Conservation (phyloP, 2,113 vertebrate species). For the Sebastes schlegelii region DNA sequence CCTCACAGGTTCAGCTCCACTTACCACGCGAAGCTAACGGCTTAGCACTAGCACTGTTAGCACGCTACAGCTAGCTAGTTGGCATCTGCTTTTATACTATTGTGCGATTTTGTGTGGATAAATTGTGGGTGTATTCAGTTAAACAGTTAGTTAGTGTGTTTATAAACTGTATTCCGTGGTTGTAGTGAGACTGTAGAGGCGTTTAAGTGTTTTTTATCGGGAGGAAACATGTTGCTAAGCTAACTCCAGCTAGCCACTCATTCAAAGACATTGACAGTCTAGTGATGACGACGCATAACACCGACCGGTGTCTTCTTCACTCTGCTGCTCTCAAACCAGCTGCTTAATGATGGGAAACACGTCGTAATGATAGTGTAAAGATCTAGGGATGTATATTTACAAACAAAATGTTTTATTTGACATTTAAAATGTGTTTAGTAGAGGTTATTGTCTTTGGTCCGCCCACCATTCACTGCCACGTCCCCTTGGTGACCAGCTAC, state of each 20-base stretch:
- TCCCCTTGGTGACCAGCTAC: conserved; percentile 36
- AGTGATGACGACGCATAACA: conserved; percentile 82
- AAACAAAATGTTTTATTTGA: not conserved
- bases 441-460: conserved; percentile 6
- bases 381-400: fast-evolving
- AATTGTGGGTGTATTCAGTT: not conserved
- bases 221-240: conserved; percentile 1
- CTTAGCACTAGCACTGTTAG: conserved; percentile 21
- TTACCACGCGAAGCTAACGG: conserved; percentile 28
- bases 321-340: not conserved
- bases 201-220: not conserved
- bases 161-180: not conserved
- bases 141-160: not conserved
- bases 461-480: conserved; percentile 69
- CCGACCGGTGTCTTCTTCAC: conserved; percentile 6
- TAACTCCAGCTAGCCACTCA: conserved; percentile 68
- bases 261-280: conserved; percentile 72
- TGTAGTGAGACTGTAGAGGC: not conserved
- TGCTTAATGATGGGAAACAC: not conserved
- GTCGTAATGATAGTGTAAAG: fast-evolving
- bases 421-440: not conserved
- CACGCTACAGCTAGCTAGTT: conserved; percentile 36
- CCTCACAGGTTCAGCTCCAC: conserved; percentile 29
- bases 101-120: not conserved
- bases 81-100: not conserved